Evolutionary conservation across 2,888 invertebrate species (phyloP), one percentile per base, ranked within the genome.

Genomic region (Panzeria rudis): DNA sequence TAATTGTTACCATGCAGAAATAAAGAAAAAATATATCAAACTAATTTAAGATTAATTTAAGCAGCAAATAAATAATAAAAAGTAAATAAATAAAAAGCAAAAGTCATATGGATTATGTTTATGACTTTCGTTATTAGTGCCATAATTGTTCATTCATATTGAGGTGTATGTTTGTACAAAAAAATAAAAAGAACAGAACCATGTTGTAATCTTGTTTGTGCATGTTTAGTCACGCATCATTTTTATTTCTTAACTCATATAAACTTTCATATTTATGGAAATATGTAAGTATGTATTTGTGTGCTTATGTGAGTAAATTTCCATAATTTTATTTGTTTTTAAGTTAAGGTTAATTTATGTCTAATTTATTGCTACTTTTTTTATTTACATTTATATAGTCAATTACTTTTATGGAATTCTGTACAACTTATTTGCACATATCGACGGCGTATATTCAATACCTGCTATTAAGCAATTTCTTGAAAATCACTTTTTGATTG

Each of bases 301-400:
- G 15, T 72, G 23, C 20, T 17, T n/a, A 11, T 11, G 20, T 44
- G 29, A 11, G 25, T 41, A 72, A 41, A 71, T 64, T 54, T 61
- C 17, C 61, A 54, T 76, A 76, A 80, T 76, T 75, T 71, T 56
- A 66, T 76, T 80, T 71, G 59, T 52, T 77, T 75, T 64, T 56
- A 80, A 83, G 71, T 62, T 79, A 76, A 61, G 62, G 17, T 73
- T 82, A 78, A 75, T 71, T 66, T 79, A 68, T 72, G 59, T 38
- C 50, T 73, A 76, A 68, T 61, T 71, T 66, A 23, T 66, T 72
- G 20, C 64, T 35, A 9, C 11, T 47, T 76, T 62, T 59, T 75
- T 76, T 56, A n/a, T 7, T 20, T 23, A 47, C 23, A 56, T 80
- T 71, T 52, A 66, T 52, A 66, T 52, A 29, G 76, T 75, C 75